A percentile compares a stretch with the other conserved stretches of the same genome.
phyloP scores from a whole-genome alignment of 2,888 invertebrate species.

The Drosophila gaucha region DNA sequence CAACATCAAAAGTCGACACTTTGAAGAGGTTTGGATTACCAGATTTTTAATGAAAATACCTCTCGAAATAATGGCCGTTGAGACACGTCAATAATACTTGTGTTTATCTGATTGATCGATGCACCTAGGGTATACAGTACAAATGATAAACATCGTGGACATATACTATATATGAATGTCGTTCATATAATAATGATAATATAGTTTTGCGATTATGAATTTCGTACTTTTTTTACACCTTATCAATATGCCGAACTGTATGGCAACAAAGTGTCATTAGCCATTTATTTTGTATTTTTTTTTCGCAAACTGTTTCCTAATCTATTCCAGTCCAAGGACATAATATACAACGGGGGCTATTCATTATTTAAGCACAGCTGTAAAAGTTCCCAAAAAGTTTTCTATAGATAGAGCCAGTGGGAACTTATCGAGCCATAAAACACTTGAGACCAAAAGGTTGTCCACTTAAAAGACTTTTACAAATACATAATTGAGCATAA shows the following conservation, averaged over 20 bases:
- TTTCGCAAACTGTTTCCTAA: conserved; percentile 17
- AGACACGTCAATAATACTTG: conserved; percentile 22
- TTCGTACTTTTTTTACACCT: conserved; percentile 36
- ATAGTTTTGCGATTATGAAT: conserved; percentile 40
- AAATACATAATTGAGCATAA: conserved; percentile 69
- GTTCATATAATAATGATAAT: conserved; percentile 34
- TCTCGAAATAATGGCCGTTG: conserved; percentile 5
- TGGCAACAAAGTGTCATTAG: conserved; percentile 27
- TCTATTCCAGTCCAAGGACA: conserved; percentile 11
- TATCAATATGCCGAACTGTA: conserved; percentile 23
- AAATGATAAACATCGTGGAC: conserved; percentile 4
- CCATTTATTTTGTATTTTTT: not conserved
- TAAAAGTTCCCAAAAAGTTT: conserved; percentile 36
- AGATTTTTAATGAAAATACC: conserved; percentile 17
- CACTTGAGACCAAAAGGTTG: conserved; percentile 52
- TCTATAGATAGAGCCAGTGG: conserved; percentile 23
- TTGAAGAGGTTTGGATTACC: conserved; percentile 38
- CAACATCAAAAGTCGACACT: conserved; percentile 10
- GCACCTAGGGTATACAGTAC: conserved; percentile 6
- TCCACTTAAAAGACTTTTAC: conserved; percentile 32
- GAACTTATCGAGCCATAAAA: conserved; percentile 46
- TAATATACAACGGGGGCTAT: not conserved
- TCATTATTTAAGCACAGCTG: conserved; percentile 28
- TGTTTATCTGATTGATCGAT: conserved; percentile 26
- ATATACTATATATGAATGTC: conserved; percentile 8